A percentile compares a stretch with the other conserved stretches of the same genome.
These are phyloP conservation scores for Solen grandis DNA, from an alignment of 1,140 invertebrate genomes.

Conservation along the genomic window DNA sequence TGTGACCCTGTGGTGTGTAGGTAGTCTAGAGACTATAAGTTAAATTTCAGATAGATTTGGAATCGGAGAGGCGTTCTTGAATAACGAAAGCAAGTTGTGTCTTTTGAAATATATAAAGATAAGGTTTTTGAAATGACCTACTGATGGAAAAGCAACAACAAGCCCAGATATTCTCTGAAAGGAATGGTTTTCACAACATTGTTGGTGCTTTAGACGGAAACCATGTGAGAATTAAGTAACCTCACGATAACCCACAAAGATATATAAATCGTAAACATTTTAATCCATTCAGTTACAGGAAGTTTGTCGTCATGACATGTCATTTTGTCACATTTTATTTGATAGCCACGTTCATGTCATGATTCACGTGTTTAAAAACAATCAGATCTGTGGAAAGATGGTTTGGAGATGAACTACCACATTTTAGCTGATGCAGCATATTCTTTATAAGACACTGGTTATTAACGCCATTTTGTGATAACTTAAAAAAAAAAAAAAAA, in stretches of 20 bases:
- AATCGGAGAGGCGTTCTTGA: slow-evolving; percentile 10
- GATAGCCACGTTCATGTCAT: slow-evolving; percentile 69
- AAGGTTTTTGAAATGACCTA: too few relatives aligned
- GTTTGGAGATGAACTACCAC: slow-evolving; percentile 44
- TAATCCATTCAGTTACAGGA: slow-evolving; percentile 71
- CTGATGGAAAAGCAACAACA: background rate
- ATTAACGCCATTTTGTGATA: slow-evolving; percentile 68
- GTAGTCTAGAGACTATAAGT: slow-evolving; percentile 7
- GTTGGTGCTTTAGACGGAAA: slow-evolving; percentile 62
- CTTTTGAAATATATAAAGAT: slow-evolving; percentile 4
- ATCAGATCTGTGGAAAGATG: slow-evolving; percentile 41
- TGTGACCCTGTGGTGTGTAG: slow-evolving; percentile 44
- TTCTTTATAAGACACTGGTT: slow-evolving; percentile 68
- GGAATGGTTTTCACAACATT: slow-evolving; percentile 52
- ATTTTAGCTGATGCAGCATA: slow-evolving; percentile 74
- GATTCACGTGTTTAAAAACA: slow-evolving; percentile 67
- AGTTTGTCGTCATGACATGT: slow-evolving; percentile 56
- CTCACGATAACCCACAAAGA: slow-evolving; percentile 67
- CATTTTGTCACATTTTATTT: slow-evolving; percentile 62
- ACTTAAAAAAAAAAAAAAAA: background rate
- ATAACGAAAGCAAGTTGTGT: slow-evolving; percentile 1
- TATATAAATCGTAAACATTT: slow-evolving; percentile 75
- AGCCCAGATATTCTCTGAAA: too few relatives aligned
- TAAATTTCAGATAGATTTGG: slow-evolving; percentile 42
- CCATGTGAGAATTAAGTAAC: slow-evolving; percentile 58